Base-by-base conservation (phyloP, 2,888 invertebrate genomes). In the Germaria angustata region DNA sequence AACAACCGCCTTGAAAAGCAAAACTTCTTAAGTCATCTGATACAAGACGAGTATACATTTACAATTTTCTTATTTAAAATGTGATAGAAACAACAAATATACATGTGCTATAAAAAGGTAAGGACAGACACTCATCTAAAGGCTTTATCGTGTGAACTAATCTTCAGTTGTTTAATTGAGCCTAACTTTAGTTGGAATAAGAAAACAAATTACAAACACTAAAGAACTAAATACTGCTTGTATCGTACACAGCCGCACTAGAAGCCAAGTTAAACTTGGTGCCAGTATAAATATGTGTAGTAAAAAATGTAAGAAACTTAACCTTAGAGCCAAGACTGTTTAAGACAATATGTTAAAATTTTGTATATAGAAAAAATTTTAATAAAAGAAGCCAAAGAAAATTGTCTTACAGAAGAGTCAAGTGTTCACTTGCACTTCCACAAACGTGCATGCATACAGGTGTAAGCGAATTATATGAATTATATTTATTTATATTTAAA, bases 111-210 rank as follows among this genome's bases (percentile, higher is more conserved):
- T 9, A 68, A 59, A 77, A 32, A 32, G 15, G 7, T n/a, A 49
- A 2, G 53, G 49, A 71, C 71, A 51, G 79, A 79, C 59, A 53
- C 13, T 28, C 39, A 61, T 61, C 44, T 77, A 39, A 11, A 79
- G 65, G 68, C 63, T 81, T 85, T 86, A 85, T 86, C 86, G 86
- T 86, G 86, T 85, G 86, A 86, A 86, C 84, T 85, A 84, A 86
- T 86, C 86, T 86, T 73, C 71, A 61, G 46, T 71, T 66, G 77
- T 81, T 84, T 84, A 85, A 85, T 84, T 85, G 84, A 84, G 81
- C 73, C 79, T 72, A 61, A 77, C 84, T 82, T 76, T 44, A 20
- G 28, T 28, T 5, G 28, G 24, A 49, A 57, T 39, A 65, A 41
- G 24, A 20, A 59, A 32, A 65, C 32, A 53, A 53, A 66, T 39